phyloP scores from a whole-genome alignment of 2,888 invertebrate species.

The Acronicta leporina region DNA sequence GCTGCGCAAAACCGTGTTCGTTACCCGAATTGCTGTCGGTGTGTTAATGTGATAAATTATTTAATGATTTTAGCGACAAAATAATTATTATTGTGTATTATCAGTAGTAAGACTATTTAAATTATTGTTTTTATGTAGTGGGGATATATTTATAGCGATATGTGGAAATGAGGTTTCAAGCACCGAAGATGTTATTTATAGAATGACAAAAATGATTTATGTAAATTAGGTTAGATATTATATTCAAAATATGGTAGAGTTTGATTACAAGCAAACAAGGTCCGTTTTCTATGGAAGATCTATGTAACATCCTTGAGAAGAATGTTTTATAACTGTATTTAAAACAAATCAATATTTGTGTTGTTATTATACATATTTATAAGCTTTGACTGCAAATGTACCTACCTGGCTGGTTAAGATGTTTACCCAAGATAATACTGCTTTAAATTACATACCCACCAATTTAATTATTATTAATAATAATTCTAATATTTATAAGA shows the following conservation, averaged over 20 bases:
- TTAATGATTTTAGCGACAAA: constrained; percentile 11
- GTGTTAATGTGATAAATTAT: constrained; percentile 47
- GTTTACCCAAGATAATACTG: constrained; percentile 30
- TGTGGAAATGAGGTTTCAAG: background rate
- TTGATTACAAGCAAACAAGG: no score
- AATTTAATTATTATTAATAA: constrained; percentile 34
- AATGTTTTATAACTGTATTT: constrained; percentile 2
- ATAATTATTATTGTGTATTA: constrained; percentile 21
- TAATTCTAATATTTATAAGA: constrained; percentile 9
- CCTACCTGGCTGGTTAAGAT: constrained; percentile 12
- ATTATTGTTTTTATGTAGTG: constrained; percentile 28
- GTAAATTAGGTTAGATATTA: background rate
- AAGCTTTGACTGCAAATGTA: constrained; percentile 19
- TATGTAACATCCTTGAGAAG: background rate
- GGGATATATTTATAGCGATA: background rate
- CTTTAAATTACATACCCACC: constrained; percentile 52
- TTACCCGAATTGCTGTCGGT: constrained; percentile 51
- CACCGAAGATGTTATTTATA: background rate
- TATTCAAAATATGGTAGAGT: no score
- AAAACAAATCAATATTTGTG: constrained; percentile 4
- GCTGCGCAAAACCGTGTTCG: constrained; percentile 58
- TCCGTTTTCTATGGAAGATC: constrained; percentile 14
- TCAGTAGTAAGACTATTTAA: constrained; percentile 13
- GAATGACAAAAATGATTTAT: background rate
- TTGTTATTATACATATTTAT: constrained; percentile 10